Conservation (phyloP, 1,140 invertebrate species). For the Ooceraea biroi region DNA sequence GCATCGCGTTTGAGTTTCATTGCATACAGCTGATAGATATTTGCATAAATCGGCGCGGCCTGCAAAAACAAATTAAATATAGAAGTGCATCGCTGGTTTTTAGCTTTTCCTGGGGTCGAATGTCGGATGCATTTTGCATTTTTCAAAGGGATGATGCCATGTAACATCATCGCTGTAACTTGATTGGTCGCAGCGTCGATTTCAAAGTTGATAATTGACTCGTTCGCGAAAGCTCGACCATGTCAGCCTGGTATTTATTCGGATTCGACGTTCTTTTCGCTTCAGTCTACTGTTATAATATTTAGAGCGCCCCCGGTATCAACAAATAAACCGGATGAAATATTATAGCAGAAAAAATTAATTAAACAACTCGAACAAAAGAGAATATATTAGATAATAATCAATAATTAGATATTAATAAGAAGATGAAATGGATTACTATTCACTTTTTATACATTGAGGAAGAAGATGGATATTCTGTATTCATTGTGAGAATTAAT, state of each 20-base stretch:
- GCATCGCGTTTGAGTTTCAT: slow-evolving; percentile 36
- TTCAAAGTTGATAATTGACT: slow-evolving; percentile 64
- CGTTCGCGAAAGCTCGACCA: slow-evolving; percentile 37
- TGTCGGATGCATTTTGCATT: slow-evolving; percentile 48
- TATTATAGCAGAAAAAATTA: not conserved
- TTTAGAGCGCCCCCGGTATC: slow-evolving; percentile 22
- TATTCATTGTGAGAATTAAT: too few relatives aligned
- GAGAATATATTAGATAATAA: too few relatives aligned
- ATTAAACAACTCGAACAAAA: not conserved
- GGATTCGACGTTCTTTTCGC: slow-evolving; percentile 25
- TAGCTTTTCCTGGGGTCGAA: slow-evolving; percentile 41
- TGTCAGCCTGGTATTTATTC: slow-evolving; percentile 31
- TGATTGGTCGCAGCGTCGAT: slow-evolving; percentile 62
- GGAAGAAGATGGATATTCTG: too few relatives aligned
- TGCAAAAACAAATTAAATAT: slow-evolving; percentile 62
- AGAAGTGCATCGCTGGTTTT: slow-evolving; percentile 51
- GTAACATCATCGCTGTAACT: slow-evolving; percentile 52
- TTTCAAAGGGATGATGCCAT: slow-evolving; percentile 58
- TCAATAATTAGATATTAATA: too few relatives aligned
- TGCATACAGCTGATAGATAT: slow-evolving; percentile 48
- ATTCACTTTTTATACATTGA: too few relatives aligned
- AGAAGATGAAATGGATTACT: too few relatives aligned
- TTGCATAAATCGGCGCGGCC: slow-evolving; percentile 52
- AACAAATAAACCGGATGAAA: not conserved
- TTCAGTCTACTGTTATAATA: not conserved